Percentiles rank a stretch among this genome's conserved stretches.
Conservation (phyloP, 2,113 vertebrate species). For the Carassius carassius region DNA sequence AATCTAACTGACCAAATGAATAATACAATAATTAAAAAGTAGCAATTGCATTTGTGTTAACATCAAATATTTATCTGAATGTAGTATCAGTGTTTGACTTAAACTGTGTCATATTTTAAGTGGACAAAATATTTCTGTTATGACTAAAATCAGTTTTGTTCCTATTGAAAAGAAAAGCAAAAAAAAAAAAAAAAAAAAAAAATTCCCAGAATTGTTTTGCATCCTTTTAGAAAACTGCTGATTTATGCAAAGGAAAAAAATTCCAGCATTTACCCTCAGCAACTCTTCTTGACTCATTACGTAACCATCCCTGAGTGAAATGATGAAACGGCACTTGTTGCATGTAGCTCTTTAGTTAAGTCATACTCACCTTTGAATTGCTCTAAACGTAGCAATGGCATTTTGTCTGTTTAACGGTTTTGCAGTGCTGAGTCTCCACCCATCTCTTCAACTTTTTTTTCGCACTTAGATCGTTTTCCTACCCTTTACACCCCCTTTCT, state of each 20-base stretch:
- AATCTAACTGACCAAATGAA: not conserved
- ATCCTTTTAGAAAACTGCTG: not conserved
- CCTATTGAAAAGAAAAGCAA: not conserved
- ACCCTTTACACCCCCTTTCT: conserved; percentile 24
- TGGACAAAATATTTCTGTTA: too few relatives aligned
- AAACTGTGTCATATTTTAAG: not conserved
- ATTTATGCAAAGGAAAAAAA: conserved; percentile 30
- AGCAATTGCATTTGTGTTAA: not conserved
- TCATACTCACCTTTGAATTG: conserved; percentile 51
- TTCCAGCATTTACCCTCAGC: conserved; percentile 12
- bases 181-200: too few relatives aligned
- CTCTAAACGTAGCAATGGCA: conserved; percentile 48
- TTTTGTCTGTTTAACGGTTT: conserved; percentile 77
- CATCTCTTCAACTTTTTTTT: conserved; percentile 68
- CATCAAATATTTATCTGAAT: not conserved
- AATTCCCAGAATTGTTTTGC: not conserved
- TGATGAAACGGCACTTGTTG: conserved; percentile 27
- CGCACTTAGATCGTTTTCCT: conserved; percentile 57
- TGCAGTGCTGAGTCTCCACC: conserved; percentile 75
- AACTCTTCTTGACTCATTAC: conserved; percentile 11
- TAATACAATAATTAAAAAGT: not conserved
- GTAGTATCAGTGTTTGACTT: not conserved
- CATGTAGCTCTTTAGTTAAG: conserved; percentile 40
- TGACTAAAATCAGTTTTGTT: not conserved
- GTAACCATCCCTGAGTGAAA: conserved; percentile 41